Base-by-base conservation (phyloP, 2,113 vertebrate genomes). In the Tetrao urogallus region DNA sequence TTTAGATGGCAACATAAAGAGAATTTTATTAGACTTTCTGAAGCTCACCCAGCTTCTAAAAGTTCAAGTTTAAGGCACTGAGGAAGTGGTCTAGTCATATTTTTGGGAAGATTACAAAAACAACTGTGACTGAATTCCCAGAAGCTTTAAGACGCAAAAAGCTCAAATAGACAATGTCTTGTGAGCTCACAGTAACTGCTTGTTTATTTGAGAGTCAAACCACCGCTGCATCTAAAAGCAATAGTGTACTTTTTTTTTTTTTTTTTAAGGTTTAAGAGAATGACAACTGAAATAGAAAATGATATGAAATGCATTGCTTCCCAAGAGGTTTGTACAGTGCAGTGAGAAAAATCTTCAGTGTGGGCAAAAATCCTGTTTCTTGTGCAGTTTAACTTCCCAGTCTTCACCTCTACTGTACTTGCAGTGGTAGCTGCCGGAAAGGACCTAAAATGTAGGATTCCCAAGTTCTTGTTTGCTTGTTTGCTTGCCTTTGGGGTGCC, bases 101-200 rank as follows among this genome's bases (percentile, higher is more conserved):
- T 94, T 73, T 52, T 9, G 40, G 81, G 78, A 94, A 57, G 52
- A 94, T 79, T 93, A 76, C 74, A 93, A 93, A 95, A 96, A 15
- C 74, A 89, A 83, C 57, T 73, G 64, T 91, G 89, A 78, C 77
- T 90, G 30, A 91, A 90, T 95, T 94, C 78, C 72, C 94, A 96
- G 89, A 86, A 90, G 76, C 45, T 52, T 34, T 82, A 82, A 74
- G 7, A 38, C 25, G 42, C 63, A 70, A 75, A 81, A 93, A 88
- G 32, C 57, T 75, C 32, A 70, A 72, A 48, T n/a, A 94, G 92
- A 95, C 67, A 90, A 79, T 60, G 66, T 34, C 43, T 78, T 82
- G 76, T 78, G 88, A 80, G 36, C 38, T 81, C 74, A 57, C 27
- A 40, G 66, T 45, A 78, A 66, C 45, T 81, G 20, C 76, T 84